Conservation (phyloP, 2,888 invertebrate genomes). For the Ommatoiulus sabulosus region DNA sequence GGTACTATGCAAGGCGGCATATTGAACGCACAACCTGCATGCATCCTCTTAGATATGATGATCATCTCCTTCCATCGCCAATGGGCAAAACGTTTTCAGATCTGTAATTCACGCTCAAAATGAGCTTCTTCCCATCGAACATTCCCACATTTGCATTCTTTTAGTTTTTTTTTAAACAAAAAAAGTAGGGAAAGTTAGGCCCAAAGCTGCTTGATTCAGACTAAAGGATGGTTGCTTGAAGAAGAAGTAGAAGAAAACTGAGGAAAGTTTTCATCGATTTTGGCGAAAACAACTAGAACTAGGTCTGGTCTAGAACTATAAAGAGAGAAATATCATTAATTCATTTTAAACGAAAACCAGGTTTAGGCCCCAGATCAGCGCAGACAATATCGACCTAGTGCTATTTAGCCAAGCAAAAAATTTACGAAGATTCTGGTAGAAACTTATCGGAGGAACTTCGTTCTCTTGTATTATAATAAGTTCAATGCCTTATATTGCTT, state of each 20-base stretch:
- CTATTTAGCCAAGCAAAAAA: too few relatives aligned
- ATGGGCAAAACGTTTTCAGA: constrained; percentile 41
- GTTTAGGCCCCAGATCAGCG: not conserved
- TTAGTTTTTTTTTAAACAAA: not conserved
- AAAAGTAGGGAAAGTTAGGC: not conserved
- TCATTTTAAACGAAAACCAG: not conserved
- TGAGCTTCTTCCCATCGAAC: constrained; percentile 31
- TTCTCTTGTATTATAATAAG: too few relatives aligned
- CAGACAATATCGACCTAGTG: too few relatives aligned
- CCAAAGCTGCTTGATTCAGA: not conserved
- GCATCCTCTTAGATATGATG: not conserved
- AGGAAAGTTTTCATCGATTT: constrained; percentile 2
- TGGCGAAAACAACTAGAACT: not conserved
- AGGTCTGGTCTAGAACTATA: not conserved
- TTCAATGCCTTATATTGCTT: too few relatives aligned
- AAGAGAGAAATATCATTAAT: not conserved
- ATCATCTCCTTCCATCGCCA: not conserved
- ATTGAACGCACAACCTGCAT: not conserved
- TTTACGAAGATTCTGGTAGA: too few relatives aligned
- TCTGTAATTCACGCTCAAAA: constrained; percentile 35
- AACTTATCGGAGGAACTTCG: too few relatives aligned
- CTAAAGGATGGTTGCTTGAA: not conserved
- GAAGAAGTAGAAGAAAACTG: not conserved
- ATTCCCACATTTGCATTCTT: constrained; percentile 18
- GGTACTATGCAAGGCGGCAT: not conserved